Evolutionary conservation across 92 coral and sea anemone species (phyloP).

Genomic region (Epizoanthus stellaris): DNA sequence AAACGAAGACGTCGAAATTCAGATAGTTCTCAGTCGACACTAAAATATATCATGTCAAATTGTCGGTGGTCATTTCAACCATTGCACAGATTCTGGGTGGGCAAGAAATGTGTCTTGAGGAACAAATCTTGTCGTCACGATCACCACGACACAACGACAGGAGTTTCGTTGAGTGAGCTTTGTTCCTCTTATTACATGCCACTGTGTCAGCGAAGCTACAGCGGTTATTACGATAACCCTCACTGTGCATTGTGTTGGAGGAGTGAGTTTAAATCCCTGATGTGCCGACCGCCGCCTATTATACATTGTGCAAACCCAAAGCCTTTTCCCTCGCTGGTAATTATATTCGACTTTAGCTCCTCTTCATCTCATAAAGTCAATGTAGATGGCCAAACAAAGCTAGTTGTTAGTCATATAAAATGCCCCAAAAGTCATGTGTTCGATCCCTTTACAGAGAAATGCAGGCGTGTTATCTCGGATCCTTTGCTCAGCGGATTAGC

Average conservation of each 20-base stretch:
- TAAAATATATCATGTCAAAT: background rate
- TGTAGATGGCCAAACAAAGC: background rate
- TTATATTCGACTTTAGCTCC: slow-evolving; percentile 18
- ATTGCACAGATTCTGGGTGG: slow-evolving; percentile 5
- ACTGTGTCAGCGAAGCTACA: background rate
- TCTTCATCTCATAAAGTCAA: background rate
- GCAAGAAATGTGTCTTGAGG: slow-evolving; percentile 18
- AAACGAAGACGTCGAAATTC: background rate
- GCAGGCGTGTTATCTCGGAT: background rate
- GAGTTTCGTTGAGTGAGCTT: slow-evolving; percentile 4
- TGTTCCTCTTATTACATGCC: slow-evolving; percentile 21
- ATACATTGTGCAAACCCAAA: no score
- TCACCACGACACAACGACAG: background rate
- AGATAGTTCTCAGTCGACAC: background rate
- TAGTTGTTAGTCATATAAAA: slow-evolving; percentile 22
- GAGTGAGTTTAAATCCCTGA: background rate
- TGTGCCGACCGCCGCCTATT: no score
- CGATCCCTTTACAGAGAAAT: slow-evolving; percentile 12
- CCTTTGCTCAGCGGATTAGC: no score
- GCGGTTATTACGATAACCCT: slow-evolving; percentile 28
- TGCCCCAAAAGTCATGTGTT: slow-evolving; percentile 8
- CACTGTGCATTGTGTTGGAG: slow-evolving; percentile 48
- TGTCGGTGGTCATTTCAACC: background rate
- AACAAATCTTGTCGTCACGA: background rate
- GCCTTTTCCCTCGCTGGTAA: no score